Conservation (phyloP, 2,797 vertebrate genomes). For the Eulemur mongoz region DNA sequence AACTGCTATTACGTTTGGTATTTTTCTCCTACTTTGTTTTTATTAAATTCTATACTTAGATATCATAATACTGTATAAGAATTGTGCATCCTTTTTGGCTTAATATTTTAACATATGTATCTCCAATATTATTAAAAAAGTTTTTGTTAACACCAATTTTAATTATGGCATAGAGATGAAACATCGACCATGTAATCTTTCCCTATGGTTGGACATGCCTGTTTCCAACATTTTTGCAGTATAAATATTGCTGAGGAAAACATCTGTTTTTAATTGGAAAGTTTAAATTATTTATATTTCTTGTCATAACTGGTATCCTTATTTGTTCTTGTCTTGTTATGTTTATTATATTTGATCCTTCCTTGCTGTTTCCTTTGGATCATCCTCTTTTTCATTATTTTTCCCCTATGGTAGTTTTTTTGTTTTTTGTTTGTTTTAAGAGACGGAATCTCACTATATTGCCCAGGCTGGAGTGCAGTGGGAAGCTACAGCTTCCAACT, state of each 20-base stretch:
- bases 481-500: not conserved
- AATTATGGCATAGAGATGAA: constrained; percentile 25
- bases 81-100: not conserved
- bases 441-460: not conserved
- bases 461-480: not conserved
- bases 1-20: constrained; percentile 3
- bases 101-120: not conserved
- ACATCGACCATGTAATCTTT: not conserved
- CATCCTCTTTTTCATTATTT: constrained; percentile 25
- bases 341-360: constrained; percentile 59
- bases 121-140: not conserved
- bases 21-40: constrained; percentile 26
- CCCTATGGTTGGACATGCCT: not conserved
- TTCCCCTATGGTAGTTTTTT: not conserved
- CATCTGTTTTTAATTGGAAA: constrained; percentile 67
- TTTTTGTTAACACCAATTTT: not conserved
- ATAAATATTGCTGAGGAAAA: constrained; percentile 51
- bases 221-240: constrained; percentile 41
- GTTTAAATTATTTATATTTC: constrained; percentile 62
- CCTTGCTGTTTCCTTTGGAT: constrained; percentile 52
- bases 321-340: constrained; percentile 47
- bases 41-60: not conserved
- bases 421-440: not conserved
- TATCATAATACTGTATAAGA: not conserved
- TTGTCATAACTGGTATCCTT: constrained; percentile 49